Base-by-base conservation (phyloP, 2,888 invertebrate species). In the Priapulus caudatus region DNA sequence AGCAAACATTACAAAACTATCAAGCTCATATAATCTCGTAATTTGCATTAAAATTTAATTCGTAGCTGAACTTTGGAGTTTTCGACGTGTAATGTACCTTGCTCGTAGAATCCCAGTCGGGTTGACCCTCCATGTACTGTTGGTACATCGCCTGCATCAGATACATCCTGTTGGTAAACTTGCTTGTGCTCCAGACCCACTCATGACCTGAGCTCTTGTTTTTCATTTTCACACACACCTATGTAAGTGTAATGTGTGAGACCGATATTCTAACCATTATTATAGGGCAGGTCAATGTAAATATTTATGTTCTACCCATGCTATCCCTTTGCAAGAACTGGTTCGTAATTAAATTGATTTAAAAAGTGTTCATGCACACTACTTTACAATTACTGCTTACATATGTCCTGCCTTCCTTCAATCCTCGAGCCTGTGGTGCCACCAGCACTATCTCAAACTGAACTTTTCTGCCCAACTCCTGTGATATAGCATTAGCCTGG, bases 131-230 rank as follows among this genome's bases (percentile, higher is more conserved):
- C 56, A 70, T 67, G 61, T 72, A 76, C 51, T 74, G 73, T 56
- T 73, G 68, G 59, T 74, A 77, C 73, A 78, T 74, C 60, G 77
- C 77, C 60, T 75, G 74, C 76, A 78, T 78, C 48, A 74, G 66
- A 59, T 71, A 76, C 58, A 76, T 70, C 45, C 76, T 64, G 62
- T 75, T 74, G 47, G 74, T 61, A 63, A 77, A 78, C 56, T 75
- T 74, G 45, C 72, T 69, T 55, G 72, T 70, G 20, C 72, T 65
- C 77, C 77, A 77, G 15, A 75, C 64, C 65, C 75, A 77, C 58
- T 76, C 74, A 22, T 72, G 71, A 51, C 72, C 74, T 2, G 73
- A 74, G 50, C 73, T 69, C 43, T 73, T 58, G 58, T 77, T 74
- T 43, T 68, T 68, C 62, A 76, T 72, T 59, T 72, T 71, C 2